Conservation (phyloP, 2,888 invertebrate genomes). For the Teleiodes luculella region DNA sequence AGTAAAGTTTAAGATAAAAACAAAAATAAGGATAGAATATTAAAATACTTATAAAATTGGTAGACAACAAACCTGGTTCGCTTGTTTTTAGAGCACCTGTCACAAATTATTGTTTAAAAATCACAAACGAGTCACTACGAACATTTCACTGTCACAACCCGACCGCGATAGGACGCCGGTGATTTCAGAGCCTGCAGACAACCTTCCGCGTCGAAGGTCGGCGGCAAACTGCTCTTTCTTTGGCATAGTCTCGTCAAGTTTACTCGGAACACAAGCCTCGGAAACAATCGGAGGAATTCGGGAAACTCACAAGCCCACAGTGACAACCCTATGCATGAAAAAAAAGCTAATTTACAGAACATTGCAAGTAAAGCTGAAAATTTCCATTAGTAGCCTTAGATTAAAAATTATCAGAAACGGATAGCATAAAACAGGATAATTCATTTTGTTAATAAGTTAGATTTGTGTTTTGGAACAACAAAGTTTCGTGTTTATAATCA, state of each 20-base stretch:
- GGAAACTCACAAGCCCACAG: conserved; percentile 23
- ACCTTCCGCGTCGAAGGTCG: conserved; percentile 34
- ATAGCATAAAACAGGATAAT: too few relatives aligned
- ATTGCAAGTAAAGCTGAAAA: too few relatives aligned
- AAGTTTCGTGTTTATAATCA: too few relatives aligned
- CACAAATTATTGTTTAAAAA: conserved; percentile 28
- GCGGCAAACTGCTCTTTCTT: conserved; percentile 48
- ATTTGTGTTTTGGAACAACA: too few relatives aligned
- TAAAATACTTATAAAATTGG: neutral
- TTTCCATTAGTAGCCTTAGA: too few relatives aligned
- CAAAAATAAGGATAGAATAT: neutral
- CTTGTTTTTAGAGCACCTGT: neutral
- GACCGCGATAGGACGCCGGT: conserved; percentile 24
- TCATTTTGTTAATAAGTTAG: too few relatives aligned
- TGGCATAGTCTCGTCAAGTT: conserved; percentile 31
- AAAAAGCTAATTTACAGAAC: too few relatives aligned
- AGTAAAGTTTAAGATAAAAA: neutral
- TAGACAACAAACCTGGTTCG: neutral
- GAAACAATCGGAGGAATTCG: conserved; percentile 31
- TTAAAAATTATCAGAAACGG: too few relatives aligned
- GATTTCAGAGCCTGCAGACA: conserved; percentile 25
- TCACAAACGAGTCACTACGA: conserved; percentile 38
- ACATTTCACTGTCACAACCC: conserved; percentile 44
- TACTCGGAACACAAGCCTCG: conserved; percentile 36
- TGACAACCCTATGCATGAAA: too few relatives aligned